Evolutionary conservation across 2,888 invertebrate genomes (phyloP).

Genomic region (Ephialtes manifestator): DNA sequence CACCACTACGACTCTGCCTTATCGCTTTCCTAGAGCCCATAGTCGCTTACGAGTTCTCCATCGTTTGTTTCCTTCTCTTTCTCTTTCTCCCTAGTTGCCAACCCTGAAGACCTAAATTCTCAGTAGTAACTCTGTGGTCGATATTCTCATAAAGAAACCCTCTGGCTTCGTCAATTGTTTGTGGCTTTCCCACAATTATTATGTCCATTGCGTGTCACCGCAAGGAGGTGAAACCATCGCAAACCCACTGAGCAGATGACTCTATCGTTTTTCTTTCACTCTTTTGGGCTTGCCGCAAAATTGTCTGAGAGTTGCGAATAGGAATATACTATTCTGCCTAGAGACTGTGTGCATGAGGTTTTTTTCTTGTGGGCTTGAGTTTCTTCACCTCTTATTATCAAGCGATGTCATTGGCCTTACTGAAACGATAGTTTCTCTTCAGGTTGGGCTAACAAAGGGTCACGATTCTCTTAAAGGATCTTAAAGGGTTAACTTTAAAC

Average conservation of each 20-base stretch:
- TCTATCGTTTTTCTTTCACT: neutral
- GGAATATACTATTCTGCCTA: neutral
- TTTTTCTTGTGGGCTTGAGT: neutral
- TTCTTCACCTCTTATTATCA: conserved; percentile 19
- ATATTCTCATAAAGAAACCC: neutral
- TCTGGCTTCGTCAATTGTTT: neutral
- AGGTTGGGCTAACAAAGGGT: too few species aligned
- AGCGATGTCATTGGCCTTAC: conserved; percentile 7
- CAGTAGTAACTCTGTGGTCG: neutral
- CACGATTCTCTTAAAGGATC: too few species aligned
- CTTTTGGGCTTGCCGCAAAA: conserved; percentile 1
- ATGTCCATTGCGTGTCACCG: conserved; percentile 16
- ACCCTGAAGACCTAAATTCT: conserved; percentile 6
- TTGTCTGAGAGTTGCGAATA: neutral
- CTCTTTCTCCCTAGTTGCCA: neutral
- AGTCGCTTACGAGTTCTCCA: neutral
- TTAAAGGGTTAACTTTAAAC: too few species aligned
- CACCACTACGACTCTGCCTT: conserved; percentile 5
- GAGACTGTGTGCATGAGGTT: neutral
- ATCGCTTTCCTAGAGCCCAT: conserved; percentile 24
- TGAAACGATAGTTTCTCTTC: neutral
- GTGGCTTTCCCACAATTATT: conserved; percentile 32
- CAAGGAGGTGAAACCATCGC: conserved; percentile 6
- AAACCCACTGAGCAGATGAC: neutral
- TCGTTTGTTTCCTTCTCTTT: neutral